phyloP scores from a whole-genome alignment of 2,797 vertebrate species.

The Balearica regulorum region DNA sequence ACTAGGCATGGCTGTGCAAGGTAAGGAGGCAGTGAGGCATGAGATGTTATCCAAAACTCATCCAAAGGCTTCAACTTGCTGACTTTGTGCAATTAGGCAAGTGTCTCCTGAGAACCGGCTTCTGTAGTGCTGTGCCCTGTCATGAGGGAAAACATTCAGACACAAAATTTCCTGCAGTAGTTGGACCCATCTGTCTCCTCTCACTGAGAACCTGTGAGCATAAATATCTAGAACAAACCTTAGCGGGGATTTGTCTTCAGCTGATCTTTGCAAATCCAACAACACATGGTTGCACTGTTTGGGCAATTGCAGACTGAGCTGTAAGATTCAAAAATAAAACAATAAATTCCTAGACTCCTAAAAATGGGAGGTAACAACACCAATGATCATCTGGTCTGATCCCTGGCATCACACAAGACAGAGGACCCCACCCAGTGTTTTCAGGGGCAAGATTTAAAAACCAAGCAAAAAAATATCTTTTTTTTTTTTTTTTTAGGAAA shows the following conservation, averaged over 20 bases:
- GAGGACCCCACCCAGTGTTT: neutral
- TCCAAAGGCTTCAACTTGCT: constrained; percentile 6
- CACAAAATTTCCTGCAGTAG: neutral
- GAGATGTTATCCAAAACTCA: neutral
- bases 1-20: neutral
- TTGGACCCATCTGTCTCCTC: neutral
- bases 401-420: neutral
- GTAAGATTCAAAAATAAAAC: neutral
- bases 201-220: neutral
- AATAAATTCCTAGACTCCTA: neutral
- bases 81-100: neutral
- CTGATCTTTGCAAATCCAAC: neutral
- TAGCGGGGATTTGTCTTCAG: neutral
- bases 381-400: neutral
- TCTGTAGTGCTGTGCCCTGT: neutral
- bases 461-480: neutral
- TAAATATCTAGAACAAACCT: neutral
- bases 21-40: neutral
- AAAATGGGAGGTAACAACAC: neutral
- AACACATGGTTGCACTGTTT: neutral
- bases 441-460: neutral
- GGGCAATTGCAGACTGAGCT: neutral
- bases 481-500: neutral
- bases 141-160: neutral
- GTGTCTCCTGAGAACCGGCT: neutral